A percentile compares a stretch with the other conserved stretches of the same genome.
Conservation (phyloP, 2,888 invertebrate genomes). For the Allacma fusca region DNA sequence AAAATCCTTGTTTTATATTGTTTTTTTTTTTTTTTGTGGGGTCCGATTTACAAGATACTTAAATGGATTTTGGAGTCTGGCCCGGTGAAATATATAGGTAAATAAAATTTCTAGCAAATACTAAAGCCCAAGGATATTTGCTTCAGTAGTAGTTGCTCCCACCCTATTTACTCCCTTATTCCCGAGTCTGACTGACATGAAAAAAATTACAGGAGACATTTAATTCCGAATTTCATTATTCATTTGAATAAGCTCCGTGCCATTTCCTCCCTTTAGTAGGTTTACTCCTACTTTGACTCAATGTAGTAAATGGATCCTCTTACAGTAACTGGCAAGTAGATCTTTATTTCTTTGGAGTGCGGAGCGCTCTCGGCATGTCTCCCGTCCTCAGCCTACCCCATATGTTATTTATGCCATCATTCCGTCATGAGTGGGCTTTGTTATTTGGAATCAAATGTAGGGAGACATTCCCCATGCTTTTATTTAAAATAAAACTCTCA, state of each 20-base stretch:
- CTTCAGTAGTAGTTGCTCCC: neutral
- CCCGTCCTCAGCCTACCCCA: too few species aligned
- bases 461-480: too few species aligned
- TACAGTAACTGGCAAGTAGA: conserved; percentile 4
- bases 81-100: neutral
- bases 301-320: conserved; percentile 12
- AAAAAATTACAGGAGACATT: neutral
- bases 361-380: too few species aligned
- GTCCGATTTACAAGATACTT: neutral
- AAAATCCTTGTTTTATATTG: neutral
- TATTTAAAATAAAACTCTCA: too few species aligned
- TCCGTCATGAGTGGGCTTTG: too few species aligned
- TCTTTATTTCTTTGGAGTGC: neutral
- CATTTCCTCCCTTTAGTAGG: too few species aligned
- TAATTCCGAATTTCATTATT: conserved; percentile 1
- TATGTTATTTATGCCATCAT: too few species aligned
- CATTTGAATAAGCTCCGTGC: neutral
- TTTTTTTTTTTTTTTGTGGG: too few species aligned
- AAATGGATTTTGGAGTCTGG: neutral
- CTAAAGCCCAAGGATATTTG: neutral
- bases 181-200: conserved; percentile 14
- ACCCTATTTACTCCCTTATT: neutral
- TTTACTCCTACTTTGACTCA: too few species aligned
- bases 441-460: too few species aligned
- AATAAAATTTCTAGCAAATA: too few species aligned